Evolutionary conservation across 2,113 vertebrate species (phyloP), one percentile per base, ranked within the genome.

Genomic region (Helogale parvula): DNA sequence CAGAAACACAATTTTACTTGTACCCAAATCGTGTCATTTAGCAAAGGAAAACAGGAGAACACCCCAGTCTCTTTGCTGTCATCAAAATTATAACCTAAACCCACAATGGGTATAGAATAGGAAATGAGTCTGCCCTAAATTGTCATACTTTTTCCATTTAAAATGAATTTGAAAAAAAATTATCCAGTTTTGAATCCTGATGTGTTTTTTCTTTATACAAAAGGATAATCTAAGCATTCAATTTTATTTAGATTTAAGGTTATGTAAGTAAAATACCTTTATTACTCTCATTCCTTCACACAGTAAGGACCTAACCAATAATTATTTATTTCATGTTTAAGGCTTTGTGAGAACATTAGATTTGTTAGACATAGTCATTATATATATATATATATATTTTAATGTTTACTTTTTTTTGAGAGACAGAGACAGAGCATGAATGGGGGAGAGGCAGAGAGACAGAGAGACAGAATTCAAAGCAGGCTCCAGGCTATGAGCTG

Each of bases 1-100:
- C 97, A 98, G 97, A 97, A 98, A 98, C 98, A 98, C 94, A 96
- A 50, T 96, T 98, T 98, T 95, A 69, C 98, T 95, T 98, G 97
- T 97, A 96, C 88, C 60, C 77, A 95, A 96, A 94, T 98, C 97
- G 91, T 98, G 97, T 98, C 97, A 93, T 98, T 98, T 96, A 98
- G 97, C 88, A 98, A 98, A 98, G 90, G 96, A 98, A 98, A 98
- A 98, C 94, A 98, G 93, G 97, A 76, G 90, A 96, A 94, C 88
- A 97, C 96, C 90, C 97, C 54, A 96, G 88, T 71, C 85, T 93
- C 71, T 97, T 92, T 90, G 57, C 95, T 95, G 95, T 96, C 95
- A 95, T 98, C 88, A 69, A 98, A 98, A 98, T 98, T 98, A 96
- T 89, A 98, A 94, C 77, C 80, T 93, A 95, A 97, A 93, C 92